Evolutionary conservation across 2,113 vertebrate genomes (phyloP), one percentile per base, ranked within the genome.

Genomic region (Siphamia tubifer): DNA sequence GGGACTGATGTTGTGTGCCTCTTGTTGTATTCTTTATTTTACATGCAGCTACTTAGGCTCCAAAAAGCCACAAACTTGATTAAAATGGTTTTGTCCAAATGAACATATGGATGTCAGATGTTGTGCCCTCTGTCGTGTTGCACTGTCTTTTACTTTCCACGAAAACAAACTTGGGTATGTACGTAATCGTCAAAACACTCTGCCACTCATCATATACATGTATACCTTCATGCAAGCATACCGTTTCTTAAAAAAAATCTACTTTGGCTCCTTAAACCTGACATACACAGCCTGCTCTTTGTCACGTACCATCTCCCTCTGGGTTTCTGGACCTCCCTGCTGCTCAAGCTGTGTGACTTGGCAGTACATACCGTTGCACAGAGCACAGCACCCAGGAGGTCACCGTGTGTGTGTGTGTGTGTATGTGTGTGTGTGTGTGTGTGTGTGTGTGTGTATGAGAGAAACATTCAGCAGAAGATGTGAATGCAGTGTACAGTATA

Each of bases 231-330:
- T 34, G 54, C n/a, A 55, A 47, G 9, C 27, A 20, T 19, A 4
- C 25, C 23, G 43, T 53, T 11, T 15, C 48, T 70, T 36, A 27
- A n/a, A 30, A 28, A 52, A 63, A 16, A 49, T 57, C 51, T 35
- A 57, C 39, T 34, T 25, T 3, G 17, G 31, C 76, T 55, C 40
- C 8, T 68, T 21, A 16, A 25, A 52, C 51, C 45, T 61, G 42
- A 78, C 64, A 68, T 54, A 42, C 45, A 25, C 39, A 64, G 69
- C 81, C 77, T 91, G 90, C 71, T 80, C 77, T 79, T 75, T 80
- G 88, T 93, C 91, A 92, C 90, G 90, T 91, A 91, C 75, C 70
- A 75, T 87, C 74, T 84, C 84, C 84, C 84, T 74, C 71, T 57
- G 80, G 84, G 69, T 69, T 88, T 82, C 68, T 74, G 77, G 90